Percentiles rank a stretch among this genome's conserved stretches.
These are phyloP conservation scores for Ephialtes manifestator DNA, from an alignment of 2,888 invertebrate species.

Conservation along the genomic window DNA sequence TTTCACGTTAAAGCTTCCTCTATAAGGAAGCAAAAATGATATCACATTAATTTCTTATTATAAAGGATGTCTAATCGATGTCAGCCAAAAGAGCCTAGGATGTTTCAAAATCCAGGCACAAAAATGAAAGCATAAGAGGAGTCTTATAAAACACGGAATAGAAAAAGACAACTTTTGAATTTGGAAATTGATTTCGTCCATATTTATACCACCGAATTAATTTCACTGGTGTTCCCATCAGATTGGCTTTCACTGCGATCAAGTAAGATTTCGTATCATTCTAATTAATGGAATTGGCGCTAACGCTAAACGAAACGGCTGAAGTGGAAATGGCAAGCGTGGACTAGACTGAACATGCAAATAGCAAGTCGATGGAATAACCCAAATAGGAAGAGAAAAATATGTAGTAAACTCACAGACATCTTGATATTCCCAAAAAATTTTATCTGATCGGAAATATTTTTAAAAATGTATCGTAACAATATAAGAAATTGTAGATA, in stretches of 20 bases:
- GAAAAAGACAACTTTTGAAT: neutral
- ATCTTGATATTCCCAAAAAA: too few species aligned
- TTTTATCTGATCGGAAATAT: too few species aligned
- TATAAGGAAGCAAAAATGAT: too few species aligned
- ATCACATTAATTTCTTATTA: too few species aligned
- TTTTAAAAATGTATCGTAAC: too few species aligned
- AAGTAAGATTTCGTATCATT: neutral
- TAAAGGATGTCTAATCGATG: neutral
- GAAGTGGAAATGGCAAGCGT: neutral
- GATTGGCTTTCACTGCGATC: conserved; percentile 18
- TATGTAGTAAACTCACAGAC: too few species aligned
- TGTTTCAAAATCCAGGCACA: conserved; percentile 4
- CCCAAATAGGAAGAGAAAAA: too few species aligned
- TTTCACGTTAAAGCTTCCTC: too few species aligned
- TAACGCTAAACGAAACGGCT: neutral
- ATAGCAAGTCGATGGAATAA: neutral
- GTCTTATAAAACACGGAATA: neutral
- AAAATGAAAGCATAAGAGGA: conserved; percentile 19
- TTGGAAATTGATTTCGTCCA: conserved; percentile 15
- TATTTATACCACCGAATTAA: neutral
- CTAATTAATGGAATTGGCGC: neutral
- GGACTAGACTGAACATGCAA: neutral
- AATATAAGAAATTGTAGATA: too few species aligned
- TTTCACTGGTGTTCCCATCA: neutral
- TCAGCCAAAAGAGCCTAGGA: neutral